Conservation (phyloP, 2,113 vertebrate genomes). For the Spea bombifrons region DNA sequence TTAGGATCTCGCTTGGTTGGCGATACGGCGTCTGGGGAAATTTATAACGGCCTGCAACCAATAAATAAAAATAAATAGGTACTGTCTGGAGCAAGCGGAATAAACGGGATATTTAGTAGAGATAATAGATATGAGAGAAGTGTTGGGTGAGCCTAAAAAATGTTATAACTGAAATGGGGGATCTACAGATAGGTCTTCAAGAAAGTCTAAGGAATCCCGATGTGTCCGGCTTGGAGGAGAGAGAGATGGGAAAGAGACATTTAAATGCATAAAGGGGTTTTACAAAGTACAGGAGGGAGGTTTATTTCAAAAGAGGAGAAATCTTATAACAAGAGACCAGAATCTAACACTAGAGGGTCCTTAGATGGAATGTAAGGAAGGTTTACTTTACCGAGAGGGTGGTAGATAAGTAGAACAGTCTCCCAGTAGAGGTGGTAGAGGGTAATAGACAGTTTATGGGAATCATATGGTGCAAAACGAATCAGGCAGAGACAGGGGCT, state of each 20-base stretch:
- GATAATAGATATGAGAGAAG: not conserved
- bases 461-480: not conserved
- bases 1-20: conserved; percentile 8
- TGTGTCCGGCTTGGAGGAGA: no score
- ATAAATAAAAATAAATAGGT: conserved; percentile 20
- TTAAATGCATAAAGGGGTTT: no score
- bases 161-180: not conserved
- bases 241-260: no score
- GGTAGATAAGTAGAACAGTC: no score
- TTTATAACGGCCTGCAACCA: conserved; percentile 21
- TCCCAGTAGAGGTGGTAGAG: not conserved
- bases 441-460: not conserved
- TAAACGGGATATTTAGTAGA: not conserved
- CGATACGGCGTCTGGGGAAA: conserved; percentile 4
- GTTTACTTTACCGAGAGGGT: no score
- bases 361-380: no score
- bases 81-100: not conserved
- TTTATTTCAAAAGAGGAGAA: no score
- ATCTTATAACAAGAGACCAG: no score
- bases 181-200: no score
- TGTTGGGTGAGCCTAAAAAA: not conserved
- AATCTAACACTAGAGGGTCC: no score
- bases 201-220: no score
- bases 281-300: no score
- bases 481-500: not conserved